Percentiles rank a stretch among this genome's conserved stretches.
These are phyloP conservation scores for Pristionchus fissidentatus DNA, from an alignment of 2,888 invertebrate species.

Conservation along the genomic window DNA sequence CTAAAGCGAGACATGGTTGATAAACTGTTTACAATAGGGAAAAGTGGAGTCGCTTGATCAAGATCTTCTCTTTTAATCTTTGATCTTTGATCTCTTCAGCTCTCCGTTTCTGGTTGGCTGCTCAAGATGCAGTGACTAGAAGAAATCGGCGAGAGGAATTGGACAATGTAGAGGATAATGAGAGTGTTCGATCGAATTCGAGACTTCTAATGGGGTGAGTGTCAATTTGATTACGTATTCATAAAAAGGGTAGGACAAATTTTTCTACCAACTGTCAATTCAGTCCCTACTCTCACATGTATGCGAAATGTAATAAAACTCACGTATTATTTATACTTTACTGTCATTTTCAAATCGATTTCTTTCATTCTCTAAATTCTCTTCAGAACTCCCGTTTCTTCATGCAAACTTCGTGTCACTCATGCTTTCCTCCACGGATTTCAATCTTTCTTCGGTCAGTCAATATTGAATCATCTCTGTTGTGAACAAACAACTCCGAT, in stretches of 20 bases:
- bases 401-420: not conserved
- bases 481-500: too few species aligned
- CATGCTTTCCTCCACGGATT: slow-evolving; percentile 34
- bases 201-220: slow-evolving; percentile 32
- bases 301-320: too few species aligned
- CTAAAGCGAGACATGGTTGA: too few species aligned
- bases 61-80: not conserved
- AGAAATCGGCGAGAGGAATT: slow-evolving; percentile 13
- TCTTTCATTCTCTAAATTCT: not conserved
- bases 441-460: not conserved
- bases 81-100: slow-evolving; percentile 17
- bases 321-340: not conserved
- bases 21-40: not conserved
- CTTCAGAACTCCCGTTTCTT: slow-evolving; percentile 31
- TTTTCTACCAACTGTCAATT: too few species aligned
- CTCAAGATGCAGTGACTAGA: not conserved
- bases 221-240: too few species aligned
- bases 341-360: not conserved
- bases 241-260: too few species aligned
- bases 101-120: slow-evolving; percentile 31
- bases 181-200: slow-evolving; percentile 3
- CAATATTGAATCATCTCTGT: not conserved
- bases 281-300: too few species aligned
- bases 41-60: not conserved
- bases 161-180: not conserved